Evolutionary conservation across 1,140 invertebrate genomes (phyloP).

Genomic region (Trigoniulus corallinus): DNA sequence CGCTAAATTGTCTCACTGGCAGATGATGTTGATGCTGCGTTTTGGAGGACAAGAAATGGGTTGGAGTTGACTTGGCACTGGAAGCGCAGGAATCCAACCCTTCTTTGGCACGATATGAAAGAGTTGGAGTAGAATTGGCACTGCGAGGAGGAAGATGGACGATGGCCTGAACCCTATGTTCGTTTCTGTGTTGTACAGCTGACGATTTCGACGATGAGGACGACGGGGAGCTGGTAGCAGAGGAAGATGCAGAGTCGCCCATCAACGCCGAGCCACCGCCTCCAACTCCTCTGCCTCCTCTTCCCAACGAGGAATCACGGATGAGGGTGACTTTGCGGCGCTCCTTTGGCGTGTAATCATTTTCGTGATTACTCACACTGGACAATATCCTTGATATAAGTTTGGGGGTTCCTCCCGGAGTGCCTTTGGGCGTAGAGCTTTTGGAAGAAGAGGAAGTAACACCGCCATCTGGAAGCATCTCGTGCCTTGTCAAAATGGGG

Average conservation of each 20-base stretch:
- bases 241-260: no score
- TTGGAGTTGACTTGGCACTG: constrained; percentile 6
- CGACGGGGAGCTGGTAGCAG: no score
- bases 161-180: constrained; percentile 1
- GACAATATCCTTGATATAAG: constrained; percentile 8
- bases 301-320: no score
- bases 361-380: constrained; percentile 7
- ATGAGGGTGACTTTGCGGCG: constrained; percentile 12
- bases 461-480: no score
- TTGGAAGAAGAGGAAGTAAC: constrained; percentile 1
- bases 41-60: constrained; percentile 1
- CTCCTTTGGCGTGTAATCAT: constrained; percentile 12
- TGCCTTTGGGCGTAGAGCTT: not conserved
- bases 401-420: not conserved
- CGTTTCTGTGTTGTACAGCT: not conserved
- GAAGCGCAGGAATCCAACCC: not conserved
- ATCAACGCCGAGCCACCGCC: no score
- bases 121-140: constrained; percentile 8
- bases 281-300: no score
- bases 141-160: constrained; percentile 4
- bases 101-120: not conserved
- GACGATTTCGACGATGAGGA: no score
- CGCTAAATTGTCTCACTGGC: constrained; percentile 7
- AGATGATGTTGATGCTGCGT: not conserved
- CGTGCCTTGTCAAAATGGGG: constrained; percentile 46